Evolutionary conservation across 2,797 vertebrate species (phyloP).

Genomic region (Rhyacichthys aspro): DNA sequence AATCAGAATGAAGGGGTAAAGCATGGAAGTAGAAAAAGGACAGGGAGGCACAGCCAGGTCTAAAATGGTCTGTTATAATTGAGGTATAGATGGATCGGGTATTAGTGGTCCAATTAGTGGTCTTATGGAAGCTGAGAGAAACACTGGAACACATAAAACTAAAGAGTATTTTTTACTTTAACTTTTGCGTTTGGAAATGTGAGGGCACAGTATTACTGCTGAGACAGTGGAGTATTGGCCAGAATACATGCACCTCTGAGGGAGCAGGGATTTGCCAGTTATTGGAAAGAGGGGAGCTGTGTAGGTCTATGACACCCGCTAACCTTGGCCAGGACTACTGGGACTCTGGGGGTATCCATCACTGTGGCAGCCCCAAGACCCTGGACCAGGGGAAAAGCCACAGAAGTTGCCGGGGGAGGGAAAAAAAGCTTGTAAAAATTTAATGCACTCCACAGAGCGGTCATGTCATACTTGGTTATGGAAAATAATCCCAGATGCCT

Average conservation of each 20-base stretch:
- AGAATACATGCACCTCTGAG: constrained; percentile 45
- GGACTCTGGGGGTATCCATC: constrained; percentile 86
- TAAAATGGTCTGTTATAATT: not conserved
- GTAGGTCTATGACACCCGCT: constrained; percentile 82
- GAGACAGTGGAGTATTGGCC: constrained; percentile 10
- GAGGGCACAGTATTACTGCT: constrained; percentile 4
- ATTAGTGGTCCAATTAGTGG: constrained; percentile 5
- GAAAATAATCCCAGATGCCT: constrained; percentile 99
- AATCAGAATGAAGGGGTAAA: constrained; percentile 43
- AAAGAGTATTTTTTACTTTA: constrained; percentile 1
- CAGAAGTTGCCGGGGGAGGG: constrained; percentile 85
- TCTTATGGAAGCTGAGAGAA: not conserved
- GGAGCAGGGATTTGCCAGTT: constrained; percentile 72
- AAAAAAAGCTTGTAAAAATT: constrained; percentile 96
- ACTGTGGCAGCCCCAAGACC: constrained; percentile 83
- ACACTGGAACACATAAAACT: not conserved
- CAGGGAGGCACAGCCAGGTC: constrained; percentile 28
- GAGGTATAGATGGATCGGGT: not conserved
- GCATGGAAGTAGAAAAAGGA: constrained; percentile 23
- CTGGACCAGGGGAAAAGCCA: constrained; percentile 76
- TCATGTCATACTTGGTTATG: constrained; percentile 99
- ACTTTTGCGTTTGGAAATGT: constrained; percentile 14
- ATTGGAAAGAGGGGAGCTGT: constrained; percentile 73
- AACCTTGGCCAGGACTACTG: constrained; percentile 87
- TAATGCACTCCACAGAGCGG: constrained; percentile 98